Percentiles rank a stretch among this genome's conserved stretches.
These are phyloP conservation scores for Cheilosia pagana DNA, from an alignment of 2,888 invertebrate genomes.

Conservation along the genomic window DNA sequence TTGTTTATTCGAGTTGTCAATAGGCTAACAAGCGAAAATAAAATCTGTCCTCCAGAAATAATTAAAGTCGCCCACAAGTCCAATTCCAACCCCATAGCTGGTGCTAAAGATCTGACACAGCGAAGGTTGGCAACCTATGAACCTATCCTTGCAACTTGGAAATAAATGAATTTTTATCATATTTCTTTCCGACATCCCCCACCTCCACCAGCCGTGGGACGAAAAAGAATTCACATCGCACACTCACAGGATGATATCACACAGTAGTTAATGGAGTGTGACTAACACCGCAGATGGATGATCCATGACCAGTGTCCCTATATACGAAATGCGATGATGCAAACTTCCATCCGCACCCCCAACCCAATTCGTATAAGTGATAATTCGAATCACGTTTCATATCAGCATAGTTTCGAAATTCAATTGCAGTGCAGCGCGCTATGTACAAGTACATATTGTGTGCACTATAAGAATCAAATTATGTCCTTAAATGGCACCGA, in stretches of 20 bases:
- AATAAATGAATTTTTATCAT: neutral
- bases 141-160: neutral
- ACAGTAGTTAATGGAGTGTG: constrained; percentile 6
- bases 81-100: too few relatives aligned
- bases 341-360: neutral
- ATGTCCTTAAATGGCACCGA: constrained; percentile 65
- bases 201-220: neutral
- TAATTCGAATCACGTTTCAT: constrained; percentile 65
- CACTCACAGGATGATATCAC: constrained; percentile 12
- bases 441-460: constrained; percentile 7
- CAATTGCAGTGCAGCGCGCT: constrained; percentile 23
- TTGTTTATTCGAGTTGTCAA: too few relatives aligned
- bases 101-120: too few relatives aligned
- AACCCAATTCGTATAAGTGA: constrained; percentile 34
- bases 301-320: neutral
- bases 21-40: too few relatives aligned
- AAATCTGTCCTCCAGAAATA: too few relatives aligned
- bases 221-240: constrained; percentile 7
- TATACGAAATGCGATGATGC: constrained; percentile 6
- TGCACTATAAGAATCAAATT: constrained; percentile 66
- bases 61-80: too few relatives aligned
- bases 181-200: neutral
- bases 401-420: constrained; percentile 41
- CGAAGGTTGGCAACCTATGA: too few relatives aligned
- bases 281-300: neutral